Base-by-base conservation (phyloP, 2,888 invertebrate genomes). In the Acrocyrtus sp. region DNA sequence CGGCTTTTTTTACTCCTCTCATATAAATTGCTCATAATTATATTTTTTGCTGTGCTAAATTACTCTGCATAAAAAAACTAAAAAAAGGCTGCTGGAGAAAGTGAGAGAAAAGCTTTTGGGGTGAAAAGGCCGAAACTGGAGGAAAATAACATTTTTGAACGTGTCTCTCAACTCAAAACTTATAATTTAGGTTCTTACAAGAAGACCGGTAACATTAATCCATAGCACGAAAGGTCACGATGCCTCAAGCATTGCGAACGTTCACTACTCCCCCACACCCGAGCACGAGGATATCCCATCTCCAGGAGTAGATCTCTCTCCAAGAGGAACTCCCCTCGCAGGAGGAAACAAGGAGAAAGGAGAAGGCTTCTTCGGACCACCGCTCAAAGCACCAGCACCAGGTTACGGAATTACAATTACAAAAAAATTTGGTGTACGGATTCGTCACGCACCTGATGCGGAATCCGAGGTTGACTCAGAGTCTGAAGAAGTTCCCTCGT, bases 151-250 rank as follows among this genome's bases (percentile, higher is more conserved):
- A 29, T 34, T 10, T 6, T 34, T 29, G 27, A 19, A 15, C 45
- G 45, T n/a, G 27, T 8, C 17, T 22, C 43, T 60, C 27, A 47
- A 34, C 34, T 56, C 22, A 24, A 29, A 34, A 39, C 61, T 61
- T 41, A 24, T 24, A 34, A 57, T 58, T 19, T 47, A 80, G 81
- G 72, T 81, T 17, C 58, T 81, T 34, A 74, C 77, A 10, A 66
- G 77, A 67, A 69, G 81, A 50, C 79, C 81, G 26, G 78, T 79
- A 24, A 72, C 69, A 1, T 70, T 76, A 48, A 81, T 81, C 57
- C 76, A 81, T 66, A 77, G 77, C 41, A 75, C 78, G 29, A 76
- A 78, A 56, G 81, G 81, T 4, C 81, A 81, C 39, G 81, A 81
- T 50, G 66, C 77, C 17, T 65, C 77, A 0, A 76, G 70, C 51